A percentile compares a stretch with the other conserved stretches of the same genome.
Conservation (phyloP, 2,797 vertebrate genomes). For the Urophycis tenuis region DNA sequence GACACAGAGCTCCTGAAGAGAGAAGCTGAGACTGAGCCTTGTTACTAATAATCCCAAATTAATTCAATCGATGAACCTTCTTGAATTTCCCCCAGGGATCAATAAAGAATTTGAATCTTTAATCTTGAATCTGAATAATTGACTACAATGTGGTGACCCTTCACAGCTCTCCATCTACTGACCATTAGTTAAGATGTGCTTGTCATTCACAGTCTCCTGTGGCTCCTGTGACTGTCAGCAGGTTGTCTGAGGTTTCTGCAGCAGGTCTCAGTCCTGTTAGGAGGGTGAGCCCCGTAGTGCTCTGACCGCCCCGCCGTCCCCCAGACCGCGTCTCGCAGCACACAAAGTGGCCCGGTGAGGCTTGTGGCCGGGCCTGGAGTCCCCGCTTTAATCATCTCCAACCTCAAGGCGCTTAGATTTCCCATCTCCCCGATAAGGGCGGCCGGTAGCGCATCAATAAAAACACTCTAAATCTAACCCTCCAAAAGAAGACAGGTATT, state of each 20-base stretch:
- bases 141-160: neutral
- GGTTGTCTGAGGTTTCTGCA: neutral
- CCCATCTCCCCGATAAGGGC: slow-evolving; percentile 35
- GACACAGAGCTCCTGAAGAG: too few species aligned
- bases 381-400: slow-evolving; percentile 49
- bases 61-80: too few species aligned
- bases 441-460: slow-evolving; percentile 37
- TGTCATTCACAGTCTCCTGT: neutral
- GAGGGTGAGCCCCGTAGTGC: too few species aligned
- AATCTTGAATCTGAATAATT: too few species aligned
- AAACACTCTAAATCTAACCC: slow-evolving; percentile 30
- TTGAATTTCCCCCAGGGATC: too few species aligned
- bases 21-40: too few species aligned
- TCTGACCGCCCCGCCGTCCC: too few species aligned
- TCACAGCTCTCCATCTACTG: neutral
- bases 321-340: slow-evolving; percentile 38
- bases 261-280: neutral
- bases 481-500: slow-evolving; percentile 49
- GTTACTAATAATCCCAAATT: too few species aligned
- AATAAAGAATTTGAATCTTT: too few species aligned
- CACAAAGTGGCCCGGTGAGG: slow-evolving; percentile 49
- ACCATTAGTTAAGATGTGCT: neutral
- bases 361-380: slow-evolving; percentile 42
- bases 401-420: slow-evolving; percentile 32
- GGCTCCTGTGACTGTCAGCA: too few species aligned